Evolutionary conservation across 2,888 invertebrate species (phyloP).

Genomic region (Heliconius ethilla): DNA sequence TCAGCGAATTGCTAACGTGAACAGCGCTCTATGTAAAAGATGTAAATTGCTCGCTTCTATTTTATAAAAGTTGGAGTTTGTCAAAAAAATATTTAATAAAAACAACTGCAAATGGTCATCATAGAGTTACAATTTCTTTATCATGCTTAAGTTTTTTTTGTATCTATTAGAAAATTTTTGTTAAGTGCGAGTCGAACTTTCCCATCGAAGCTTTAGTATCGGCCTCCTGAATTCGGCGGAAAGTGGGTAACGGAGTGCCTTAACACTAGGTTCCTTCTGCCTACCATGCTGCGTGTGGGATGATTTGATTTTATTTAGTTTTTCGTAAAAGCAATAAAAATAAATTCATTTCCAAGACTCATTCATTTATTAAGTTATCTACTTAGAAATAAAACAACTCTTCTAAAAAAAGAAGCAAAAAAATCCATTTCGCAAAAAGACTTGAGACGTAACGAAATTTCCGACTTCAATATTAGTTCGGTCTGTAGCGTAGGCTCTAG

Average conservation of each 20-base stretch:
- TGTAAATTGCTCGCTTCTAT: constrained; percentile 13
- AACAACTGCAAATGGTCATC: neutral
- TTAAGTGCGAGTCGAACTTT: too few species aligned
- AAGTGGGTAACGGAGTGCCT: too few species aligned
- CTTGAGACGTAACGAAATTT: constrained; percentile 22
- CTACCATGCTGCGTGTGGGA: too few species aligned
- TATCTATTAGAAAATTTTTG: too few species aligned
- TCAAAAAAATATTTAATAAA: neutral
- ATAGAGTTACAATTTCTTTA: too few species aligned
- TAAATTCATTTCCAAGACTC: neutral
- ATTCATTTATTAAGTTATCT: neutral
- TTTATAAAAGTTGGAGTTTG: neutral
- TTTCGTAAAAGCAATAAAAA: neutral
- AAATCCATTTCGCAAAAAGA: neutral
- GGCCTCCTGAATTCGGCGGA: too few species aligned
- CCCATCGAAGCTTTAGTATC: too few species aligned
- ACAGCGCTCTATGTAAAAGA: constrained; percentile 7
- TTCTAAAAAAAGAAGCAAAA: neutral
- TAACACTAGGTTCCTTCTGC: too few species aligned
- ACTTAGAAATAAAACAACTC: constrained; percentile 2
- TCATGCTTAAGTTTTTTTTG: too few species aligned
- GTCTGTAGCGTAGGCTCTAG: constrained; percentile 8
- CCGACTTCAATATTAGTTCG: constrained; percentile 16
- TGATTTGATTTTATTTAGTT: too few species aligned
- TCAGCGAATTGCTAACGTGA: constrained; percentile 6